A percentile compares a stretch with the other conserved stretches of the same genome.
Evolutionary conservation across 2,113 vertebrate species (phyloP).

Genomic region (Okapia johnstoni): DNA sequence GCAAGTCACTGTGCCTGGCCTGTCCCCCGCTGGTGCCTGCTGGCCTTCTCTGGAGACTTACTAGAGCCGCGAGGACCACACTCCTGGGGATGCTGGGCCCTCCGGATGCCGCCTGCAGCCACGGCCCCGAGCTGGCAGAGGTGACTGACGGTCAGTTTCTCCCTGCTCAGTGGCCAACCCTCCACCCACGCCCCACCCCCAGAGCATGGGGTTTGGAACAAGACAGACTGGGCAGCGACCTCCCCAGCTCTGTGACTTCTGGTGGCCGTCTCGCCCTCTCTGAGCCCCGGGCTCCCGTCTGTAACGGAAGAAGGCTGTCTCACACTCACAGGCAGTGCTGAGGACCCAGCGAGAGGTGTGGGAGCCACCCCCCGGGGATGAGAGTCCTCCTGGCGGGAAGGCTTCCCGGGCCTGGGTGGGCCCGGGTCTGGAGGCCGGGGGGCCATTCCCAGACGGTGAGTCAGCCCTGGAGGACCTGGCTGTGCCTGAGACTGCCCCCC

Average conservation of each 20-base stretch:
- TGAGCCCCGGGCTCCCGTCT: neutral
- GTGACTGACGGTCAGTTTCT: rapidly evolving
- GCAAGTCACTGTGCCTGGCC: rapidly evolving
- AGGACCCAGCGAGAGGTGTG: neutral
- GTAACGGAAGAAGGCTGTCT: neutral
- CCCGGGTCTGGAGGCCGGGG: neutral
- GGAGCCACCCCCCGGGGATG: rapidly evolving
- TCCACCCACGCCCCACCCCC: neutral
- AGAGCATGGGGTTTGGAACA: rapidly evolving
- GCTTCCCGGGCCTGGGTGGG: neutral
- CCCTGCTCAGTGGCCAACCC: neutral
- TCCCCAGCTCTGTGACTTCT: rapidly evolving
- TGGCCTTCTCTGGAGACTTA: too few species aligned
- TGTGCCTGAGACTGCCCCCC: neutral
- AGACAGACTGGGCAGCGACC: neutral
- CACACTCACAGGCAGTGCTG: neutral
- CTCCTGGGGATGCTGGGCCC: rapidly evolving
- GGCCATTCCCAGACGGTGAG: neutral
- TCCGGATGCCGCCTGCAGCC: rapidly evolving
- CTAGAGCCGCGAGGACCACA: rapidly evolving
- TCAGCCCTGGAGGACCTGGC: neutral
- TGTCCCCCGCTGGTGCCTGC: rapidly evolving
- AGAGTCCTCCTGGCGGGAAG: neutral
- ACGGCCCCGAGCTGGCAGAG: neutral
- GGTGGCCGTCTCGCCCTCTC: rapidly evolving